Base-by-base conservation (phyloP, 2,888 invertebrate genomes). In the Acanthosepion esculentum region DNA sequence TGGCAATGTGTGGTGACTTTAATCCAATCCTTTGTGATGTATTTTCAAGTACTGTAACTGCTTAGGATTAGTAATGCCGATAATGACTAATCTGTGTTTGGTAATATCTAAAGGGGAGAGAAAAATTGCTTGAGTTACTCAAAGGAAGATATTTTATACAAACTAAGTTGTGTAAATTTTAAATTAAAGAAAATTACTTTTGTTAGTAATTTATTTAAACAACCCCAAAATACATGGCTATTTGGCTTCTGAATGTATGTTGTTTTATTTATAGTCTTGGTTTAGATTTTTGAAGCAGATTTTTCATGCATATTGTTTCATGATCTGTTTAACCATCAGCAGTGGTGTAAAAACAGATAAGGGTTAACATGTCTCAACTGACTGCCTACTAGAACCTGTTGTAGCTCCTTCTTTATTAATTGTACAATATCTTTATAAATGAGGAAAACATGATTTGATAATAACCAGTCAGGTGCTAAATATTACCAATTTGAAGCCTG, bases 401-500 rank as follows among this genome's bases (percentile, higher is more conserved):
- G n/a, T 78, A 78, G 78, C 8, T 78, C 78, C n/a, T 78, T 55
- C 20, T 55, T 78, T 78, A 78, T 26, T 64, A 26, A 64, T 78
- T 78, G n/a, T 78, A 78, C 78, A 12, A 55, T 55, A 0, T 55
- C 15, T 55, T 55, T 20, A 55, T 78, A 78, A n/a, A 78, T 78
- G n/a, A n/a, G 29, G 78, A 78, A 78, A 55, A 55, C 20, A 55
- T 55, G 78, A n/a, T 78, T 78, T 78, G 78, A 78, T n/a, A n/a
- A n/a, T 78, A n/a, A 78, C 8, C 78, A 78, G 78, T 78, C n/a
- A n/a, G 78, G 78, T 78, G 78, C 78, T 78, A 78, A 78, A 78
- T 78, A 78, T 78, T n/a, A 78, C 78, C n/a, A 78, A 78, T 78
- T n/a, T 78, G 29, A 78, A 78, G n/a, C n/a, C 78, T 78, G 78